Evolutionary conservation across 92 coral and sea anemone species (phyloP).

Genomic region (Actinernus sp.): DNA sequence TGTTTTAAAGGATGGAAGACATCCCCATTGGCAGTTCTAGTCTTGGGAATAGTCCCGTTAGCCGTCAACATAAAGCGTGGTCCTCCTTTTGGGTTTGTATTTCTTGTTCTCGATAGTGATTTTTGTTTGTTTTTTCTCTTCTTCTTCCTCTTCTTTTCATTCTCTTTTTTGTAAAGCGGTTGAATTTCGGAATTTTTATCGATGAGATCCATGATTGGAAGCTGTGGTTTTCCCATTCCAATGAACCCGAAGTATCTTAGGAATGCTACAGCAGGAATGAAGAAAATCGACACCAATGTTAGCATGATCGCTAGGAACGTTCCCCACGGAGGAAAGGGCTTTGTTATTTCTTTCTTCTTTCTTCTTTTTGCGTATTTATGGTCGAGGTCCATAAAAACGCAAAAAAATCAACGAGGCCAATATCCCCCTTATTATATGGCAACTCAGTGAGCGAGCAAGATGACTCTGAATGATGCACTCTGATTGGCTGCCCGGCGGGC

Average conservation of each 20-base stretch:
- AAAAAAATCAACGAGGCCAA: too few relatives aligned
- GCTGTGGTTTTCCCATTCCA: slow-evolving; percentile 43
- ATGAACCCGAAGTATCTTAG: slow-evolving; percentile 85
- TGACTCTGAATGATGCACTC: too few relatives aligned
- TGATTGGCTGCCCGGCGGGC: too few relatives aligned
- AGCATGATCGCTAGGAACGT: slow-evolving; percentile 83
- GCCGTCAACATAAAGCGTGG: slow-evolving; percentile 10
- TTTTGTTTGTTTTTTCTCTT: slow-evolving; percentile 18
- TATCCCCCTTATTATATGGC: too few relatives aligned
- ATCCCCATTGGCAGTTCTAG: slow-evolving; percentile 54
- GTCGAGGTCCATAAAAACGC: too few relatives aligned
- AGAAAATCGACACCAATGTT: slow-evolving; percentile 82
- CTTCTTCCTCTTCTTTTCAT: slow-evolving; percentile 10
- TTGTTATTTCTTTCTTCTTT: slow-evolving; percentile 54
- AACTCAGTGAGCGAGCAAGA: too few relatives aligned
- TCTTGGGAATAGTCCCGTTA: slow-evolving; percentile 28
- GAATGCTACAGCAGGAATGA: slow-evolving; percentile 92
- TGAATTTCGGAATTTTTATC: slow-evolving; percentile 44
- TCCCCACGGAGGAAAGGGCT: slow-evolving; percentile 92
- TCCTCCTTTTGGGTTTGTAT: neutral
- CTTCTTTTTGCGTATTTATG: too few relatives aligned
- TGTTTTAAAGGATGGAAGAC: slow-evolving; percentile 69
- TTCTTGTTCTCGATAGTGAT: neutral
- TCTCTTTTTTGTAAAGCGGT: slow-evolving; percentile 49
- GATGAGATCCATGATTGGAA: slow-evolving; percentile 69